Evolutionary conservation across 2,888 invertebrate genomes (phyloP).

Genomic region (Chrysolina oricalcia): DNA sequence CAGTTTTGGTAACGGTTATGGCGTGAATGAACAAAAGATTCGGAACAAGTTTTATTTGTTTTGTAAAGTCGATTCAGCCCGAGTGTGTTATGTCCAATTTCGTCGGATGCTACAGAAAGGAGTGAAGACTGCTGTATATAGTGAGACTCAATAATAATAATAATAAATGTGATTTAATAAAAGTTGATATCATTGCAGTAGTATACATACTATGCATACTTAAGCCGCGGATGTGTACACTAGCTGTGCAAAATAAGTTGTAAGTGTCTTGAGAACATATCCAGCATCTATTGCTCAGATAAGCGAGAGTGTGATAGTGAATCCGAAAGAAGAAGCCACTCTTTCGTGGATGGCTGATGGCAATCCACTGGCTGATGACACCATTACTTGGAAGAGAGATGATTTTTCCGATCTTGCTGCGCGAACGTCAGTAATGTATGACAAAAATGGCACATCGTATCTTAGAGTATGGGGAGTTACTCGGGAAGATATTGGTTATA

Average conservation of each 20-base stretch:
- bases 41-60: constrained; percentile 67
- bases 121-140: constrained; percentile 46
- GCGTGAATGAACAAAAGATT: constrained; percentile 71
- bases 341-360: constrained; percentile 90
- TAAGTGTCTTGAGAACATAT: constrained; percentile 74
- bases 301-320: too few relatives aligned
- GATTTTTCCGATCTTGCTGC: constrained; percentile 81
- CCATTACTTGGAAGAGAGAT: constrained; percentile 88
- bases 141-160: constrained; percentile 46
- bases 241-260: background rate
- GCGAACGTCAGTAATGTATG: constrained; percentile 80
- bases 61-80: constrained; percentile 58
- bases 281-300: constrained; percentile 87
- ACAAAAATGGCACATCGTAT: constrained; percentile 86
- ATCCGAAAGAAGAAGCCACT: constrained; percentile 86
- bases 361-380: constrained; percentile 87
- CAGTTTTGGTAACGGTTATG: constrained; percentile 71
- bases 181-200: constrained; percentile 58
- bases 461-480: constrained; percentile 85
- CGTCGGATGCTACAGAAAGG: constrained; percentile 39
- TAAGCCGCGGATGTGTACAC: background rate
- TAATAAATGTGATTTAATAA: constrained; percentile 53
- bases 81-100: constrained; percentile 44
- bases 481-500: constrained; percentile 90
- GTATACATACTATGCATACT: constrained; percentile 24